Evolutionary conservation across 2,797 vertebrate species (phyloP).

Genomic region (Onychomys torridus): DNA sequence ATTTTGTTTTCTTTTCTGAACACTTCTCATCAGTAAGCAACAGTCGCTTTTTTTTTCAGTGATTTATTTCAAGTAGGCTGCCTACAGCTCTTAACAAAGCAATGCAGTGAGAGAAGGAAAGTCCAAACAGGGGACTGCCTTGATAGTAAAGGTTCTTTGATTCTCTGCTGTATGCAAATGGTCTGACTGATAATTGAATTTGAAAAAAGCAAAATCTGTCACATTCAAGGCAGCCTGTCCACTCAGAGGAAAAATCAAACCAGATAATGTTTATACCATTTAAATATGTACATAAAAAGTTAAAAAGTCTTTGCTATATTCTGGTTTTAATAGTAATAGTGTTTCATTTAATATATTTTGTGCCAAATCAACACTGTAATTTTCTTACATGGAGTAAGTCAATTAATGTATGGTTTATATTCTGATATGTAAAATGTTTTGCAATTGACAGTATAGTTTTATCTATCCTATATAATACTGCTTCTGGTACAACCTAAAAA

Average conservation of each 20-base stretch:
- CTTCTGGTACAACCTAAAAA: neutral
- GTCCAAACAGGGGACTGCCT: neutral
- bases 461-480: neutral
- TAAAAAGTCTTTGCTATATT: constrained; percentile 43
- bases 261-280: neutral
- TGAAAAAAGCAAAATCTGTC: constrained; percentile 27
- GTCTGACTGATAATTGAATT: constrained; percentile 11
- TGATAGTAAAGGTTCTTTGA: neutral
- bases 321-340: constrained; percentile 32
- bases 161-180: constrained; percentile 21
- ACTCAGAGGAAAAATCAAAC: constrained; percentile 23
- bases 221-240: neutral
- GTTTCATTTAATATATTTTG: neutral
- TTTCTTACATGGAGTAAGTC: neutral
- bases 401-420: neutral
- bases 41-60: neutral
- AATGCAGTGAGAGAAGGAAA: constrained; percentile 42
- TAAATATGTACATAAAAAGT: neutral
- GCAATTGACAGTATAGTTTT: neutral
- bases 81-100: neutral
- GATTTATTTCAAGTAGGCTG: neutral
- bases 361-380: neutral
- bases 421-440: neutral
- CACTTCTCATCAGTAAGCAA: neutral
- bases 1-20: constrained; percentile 13